These are phyloP conservation scores for Poeciliopsis prolifica DNA, from an alignment of 2,113 vertebrate genomes.

Conservation along the genomic window DNA sequence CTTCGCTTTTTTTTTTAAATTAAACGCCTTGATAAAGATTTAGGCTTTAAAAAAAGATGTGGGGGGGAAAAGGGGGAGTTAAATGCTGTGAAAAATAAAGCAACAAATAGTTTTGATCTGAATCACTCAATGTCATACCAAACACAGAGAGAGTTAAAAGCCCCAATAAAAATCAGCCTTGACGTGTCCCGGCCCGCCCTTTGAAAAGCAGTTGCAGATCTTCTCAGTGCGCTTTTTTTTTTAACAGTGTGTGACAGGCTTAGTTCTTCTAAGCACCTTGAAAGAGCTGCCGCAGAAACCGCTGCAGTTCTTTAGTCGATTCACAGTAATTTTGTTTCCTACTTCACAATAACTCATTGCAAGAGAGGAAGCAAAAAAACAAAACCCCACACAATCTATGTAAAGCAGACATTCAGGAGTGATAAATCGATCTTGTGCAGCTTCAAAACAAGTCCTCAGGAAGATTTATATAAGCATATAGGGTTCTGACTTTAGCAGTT, in stretches of 20 bases:
- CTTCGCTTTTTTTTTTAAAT: no score
- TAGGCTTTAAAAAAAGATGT: neutral
- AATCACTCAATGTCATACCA: constrained; percentile 5
- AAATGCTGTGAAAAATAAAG: neutral
- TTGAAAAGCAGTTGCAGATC: neutral
- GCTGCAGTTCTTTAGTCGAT: neutral
- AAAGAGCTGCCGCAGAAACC: neutral
- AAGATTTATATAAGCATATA: constrained; percentile 60
- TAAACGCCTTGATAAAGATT: neutral
- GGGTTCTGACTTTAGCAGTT: constrained; percentile 55
- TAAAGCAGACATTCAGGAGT: constrained; percentile 23
- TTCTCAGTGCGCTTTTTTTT: neutral
- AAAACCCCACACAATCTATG: neutral
- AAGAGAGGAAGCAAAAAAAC: no score
- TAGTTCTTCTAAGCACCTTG: neutral
- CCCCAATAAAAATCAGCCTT: constrained; percentile 5
- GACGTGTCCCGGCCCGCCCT: neutral
- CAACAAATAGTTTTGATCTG: neutral
- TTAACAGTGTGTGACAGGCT: neutral
- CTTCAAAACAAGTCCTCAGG: constrained; percentile 57
- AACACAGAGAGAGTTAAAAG: constrained; percentile 3
- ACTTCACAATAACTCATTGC: neutral
- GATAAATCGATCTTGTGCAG: constrained; percentile 51
- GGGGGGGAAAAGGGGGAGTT: neutral
- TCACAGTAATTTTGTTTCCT: neutral